phyloP scores from a whole-genome alignment of 2,113 vertebrate genomes.

The Telmatochromis bifrenatus region DNA sequence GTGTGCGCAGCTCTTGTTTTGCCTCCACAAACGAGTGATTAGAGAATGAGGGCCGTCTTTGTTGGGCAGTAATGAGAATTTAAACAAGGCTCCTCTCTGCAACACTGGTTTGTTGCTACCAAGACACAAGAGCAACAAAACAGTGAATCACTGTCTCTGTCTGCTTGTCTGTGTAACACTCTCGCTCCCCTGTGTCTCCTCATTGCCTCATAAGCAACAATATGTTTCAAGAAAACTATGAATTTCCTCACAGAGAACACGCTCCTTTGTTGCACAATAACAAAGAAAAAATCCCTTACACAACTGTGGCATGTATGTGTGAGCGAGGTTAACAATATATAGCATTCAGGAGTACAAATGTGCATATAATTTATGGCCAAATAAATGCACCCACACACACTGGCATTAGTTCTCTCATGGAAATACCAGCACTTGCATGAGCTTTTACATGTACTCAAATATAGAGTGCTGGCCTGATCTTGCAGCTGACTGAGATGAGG shows the following conservation, averaged over 20 bases:
- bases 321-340: conserved; percentile 28
- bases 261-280: background rate
- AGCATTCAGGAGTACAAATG: conserved; percentile 18
- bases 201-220: background rate
- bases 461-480: conserved; percentile 26
- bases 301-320: conserved; percentile 20
- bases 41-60: conserved; percentile 46
- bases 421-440: conserved; percentile 9
- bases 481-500: conserved; percentile 14
- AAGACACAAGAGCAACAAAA: conserved; percentile 25
- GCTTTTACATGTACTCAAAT: conserved; percentile 50
- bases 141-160: conserved; percentile 23
- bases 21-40: conserved; percentile 20
- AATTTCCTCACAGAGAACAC: background rate
- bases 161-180: background rate
- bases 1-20: conserved; percentile 14
- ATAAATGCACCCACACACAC: background rate
- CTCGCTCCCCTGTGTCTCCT: background rate
- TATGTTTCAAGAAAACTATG: conserved; percentile 1
- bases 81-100: conserved; percentile 32
- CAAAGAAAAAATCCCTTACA: conserved; percentile 12
- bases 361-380: conserved; percentile 12
- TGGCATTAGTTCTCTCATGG: background rate
- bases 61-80: conserved; percentile 44
- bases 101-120: conserved; percentile 16